Percentiles rank a stretch among this genome's conserved stretches.
These are phyloP conservation scores for Leptobrachium ailaonicum DNA, from an alignment of 2,113 vertebrate genomes.

Conservation along the genomic window DNA sequence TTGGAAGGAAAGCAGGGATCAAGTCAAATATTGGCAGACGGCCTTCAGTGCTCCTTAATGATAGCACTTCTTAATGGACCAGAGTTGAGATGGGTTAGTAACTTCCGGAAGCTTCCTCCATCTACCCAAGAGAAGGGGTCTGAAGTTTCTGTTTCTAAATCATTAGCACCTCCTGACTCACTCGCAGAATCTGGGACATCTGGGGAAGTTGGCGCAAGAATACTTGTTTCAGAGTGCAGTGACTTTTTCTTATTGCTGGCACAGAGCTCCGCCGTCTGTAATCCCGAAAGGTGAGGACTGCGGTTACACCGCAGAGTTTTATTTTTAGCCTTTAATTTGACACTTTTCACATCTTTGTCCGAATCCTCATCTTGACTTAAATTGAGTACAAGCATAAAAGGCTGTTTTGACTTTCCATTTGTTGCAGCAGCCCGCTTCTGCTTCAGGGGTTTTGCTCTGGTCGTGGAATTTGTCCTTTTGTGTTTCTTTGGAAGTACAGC, in stretches of 20 bases:
- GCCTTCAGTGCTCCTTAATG: constrained; percentile 12
- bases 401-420: neutral
- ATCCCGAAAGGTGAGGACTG: neutral
- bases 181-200: too few relatives aligned
- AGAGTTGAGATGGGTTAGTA: constrained; percentile 6
- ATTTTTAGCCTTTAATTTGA: neutral
- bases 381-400: neutral
- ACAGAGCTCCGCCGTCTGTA: neutral
- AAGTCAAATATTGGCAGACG: too few relatives aligned
- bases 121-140: neutral
- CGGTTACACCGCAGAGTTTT: neutral
- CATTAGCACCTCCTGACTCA: neutral
- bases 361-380: constrained; percentile 12
- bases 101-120: constrained; percentile 19
- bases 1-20: too few relatives aligned
- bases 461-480: neutral
- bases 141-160: neutral
- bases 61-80: neutral
- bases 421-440: neutral
- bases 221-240: too few relatives aligned
- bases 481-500: neutral
- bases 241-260: neutral
- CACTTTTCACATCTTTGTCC: neutral
- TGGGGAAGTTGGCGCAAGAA: neutral
- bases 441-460: neutral